Base-by-base conservation (phyloP, 1,140 invertebrate genomes). In the Atta colombica region DNA sequence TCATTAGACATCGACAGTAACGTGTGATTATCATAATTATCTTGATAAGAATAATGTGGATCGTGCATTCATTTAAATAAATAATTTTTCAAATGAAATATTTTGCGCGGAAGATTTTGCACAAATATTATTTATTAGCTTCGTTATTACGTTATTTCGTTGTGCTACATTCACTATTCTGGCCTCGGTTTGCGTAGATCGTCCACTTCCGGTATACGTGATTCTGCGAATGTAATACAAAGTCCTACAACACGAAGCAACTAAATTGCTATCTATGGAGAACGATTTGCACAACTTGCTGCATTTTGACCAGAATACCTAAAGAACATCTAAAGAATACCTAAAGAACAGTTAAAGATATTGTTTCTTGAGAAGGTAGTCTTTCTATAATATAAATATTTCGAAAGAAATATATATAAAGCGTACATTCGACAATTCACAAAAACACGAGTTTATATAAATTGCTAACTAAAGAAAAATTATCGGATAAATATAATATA, bases 151-250 rank as follows among this genome's bases (percentile, higher is more conserved):
- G 25, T 45, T 45, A 12, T 12, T 45, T 63, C 28, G 55, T 61
- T 25, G 16, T 16, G 5, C 21, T 31, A 31, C 7, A 35, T 74
- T 80, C 49, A 25, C 55, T 21, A 45, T 5, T 82, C 55, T 18
- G 55, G 72, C 55, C 69, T 75, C 69, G 55, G 55, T 16, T 49
- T 10, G 12, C 35, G 25, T 35, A 82, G 69, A 84, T 84, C 58
- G 69, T 51, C 14, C 69, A 84, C 55, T 84, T 84, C 80, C 80
- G 72, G 69, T 55, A 81, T 69, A 21, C 77, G 21, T 35, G 69
- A 84, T 63, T 84, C 39, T 68, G 55, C 69, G 18, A 61, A 84
- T 18, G 3, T 12, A 4, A 31, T 21, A 45, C 78, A 51, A 84
- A 39, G 68, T 74, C 35, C 39, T 82, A 16, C 14, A 69, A 28